Percentiles rank a stretch among this genome's conserved stretches.
Conservation (phyloP, 2,797 vertebrate genomes). For the Alauda arvensis region DNA sequence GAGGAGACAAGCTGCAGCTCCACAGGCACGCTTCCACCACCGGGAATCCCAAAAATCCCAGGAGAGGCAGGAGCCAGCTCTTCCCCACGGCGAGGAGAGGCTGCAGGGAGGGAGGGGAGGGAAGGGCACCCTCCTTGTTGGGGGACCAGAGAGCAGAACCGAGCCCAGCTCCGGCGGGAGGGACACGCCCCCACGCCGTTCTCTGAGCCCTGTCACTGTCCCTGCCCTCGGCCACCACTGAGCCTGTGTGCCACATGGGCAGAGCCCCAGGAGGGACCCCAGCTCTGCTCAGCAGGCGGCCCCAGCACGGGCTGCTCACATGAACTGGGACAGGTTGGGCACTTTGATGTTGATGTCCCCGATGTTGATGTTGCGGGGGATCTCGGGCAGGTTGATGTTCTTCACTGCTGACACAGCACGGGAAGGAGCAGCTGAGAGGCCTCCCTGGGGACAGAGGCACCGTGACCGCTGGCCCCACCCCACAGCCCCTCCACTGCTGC, state of each 20-base stretch:
- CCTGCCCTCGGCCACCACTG: background rate
- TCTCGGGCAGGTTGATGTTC: slow-evolving; percentile 93
- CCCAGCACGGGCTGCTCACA: background rate
- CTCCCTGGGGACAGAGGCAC: slow-evolving; percentile 72
- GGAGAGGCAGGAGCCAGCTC: background rate
- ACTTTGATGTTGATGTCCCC: slow-evolving; percentile 96
- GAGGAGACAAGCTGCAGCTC: background rate
- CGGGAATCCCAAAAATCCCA: background rate
- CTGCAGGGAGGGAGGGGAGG: background rate
- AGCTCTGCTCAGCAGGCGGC: background rate
- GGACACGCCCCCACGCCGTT: fast-evolving
- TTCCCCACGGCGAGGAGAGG: fast-evolving
- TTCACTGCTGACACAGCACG: slow-evolving; percentile 91
- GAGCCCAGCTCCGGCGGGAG: background rate
- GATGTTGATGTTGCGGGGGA: slow-evolving; percentile 94
- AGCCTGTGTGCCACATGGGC: background rate
- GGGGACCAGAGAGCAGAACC: background rate
- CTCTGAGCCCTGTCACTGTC: background rate
- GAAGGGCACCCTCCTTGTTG: background rate
- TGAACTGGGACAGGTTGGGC: slow-evolving; percentile 77
- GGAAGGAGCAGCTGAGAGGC: slow-evolving; percentile 87
- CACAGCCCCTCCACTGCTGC: fast-evolving
- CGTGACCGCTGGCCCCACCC: background rate
- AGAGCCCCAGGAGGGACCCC: background rate
- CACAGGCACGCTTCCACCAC: background rate